Conservation (phyloP, 1,140 invertebrate species). For the Lanistes nyassanus region DNA sequence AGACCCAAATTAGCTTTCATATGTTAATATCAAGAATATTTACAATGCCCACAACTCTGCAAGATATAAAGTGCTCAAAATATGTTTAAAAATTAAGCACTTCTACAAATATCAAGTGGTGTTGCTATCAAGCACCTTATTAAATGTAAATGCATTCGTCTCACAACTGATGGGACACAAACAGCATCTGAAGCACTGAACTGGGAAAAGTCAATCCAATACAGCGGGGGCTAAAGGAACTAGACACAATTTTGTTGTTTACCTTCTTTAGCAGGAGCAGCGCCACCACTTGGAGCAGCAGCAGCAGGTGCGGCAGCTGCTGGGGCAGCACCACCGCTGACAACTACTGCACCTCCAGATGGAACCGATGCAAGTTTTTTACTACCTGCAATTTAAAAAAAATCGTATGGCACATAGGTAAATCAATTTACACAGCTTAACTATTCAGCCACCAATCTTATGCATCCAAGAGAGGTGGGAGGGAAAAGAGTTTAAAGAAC, state of each 20-base stretch:
- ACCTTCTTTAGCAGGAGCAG: conserved; percentile 12
- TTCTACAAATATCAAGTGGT: no score
- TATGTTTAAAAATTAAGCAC: not conserved
- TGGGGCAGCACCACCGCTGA: conserved; percentile 29
- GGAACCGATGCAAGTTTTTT: conserved; percentile 52
- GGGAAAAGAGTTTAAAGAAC: not conserved
- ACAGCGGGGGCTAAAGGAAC: no score
- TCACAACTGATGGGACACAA: no score
- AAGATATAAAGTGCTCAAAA: not conserved
- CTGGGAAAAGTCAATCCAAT: no score
- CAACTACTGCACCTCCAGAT: conserved; percentile 46
- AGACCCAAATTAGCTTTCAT: not conserved
- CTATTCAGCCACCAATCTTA: not conserved
- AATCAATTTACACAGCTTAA: not conserved
- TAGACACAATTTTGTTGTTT: no score
- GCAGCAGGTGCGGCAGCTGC: conserved; percentile 28
- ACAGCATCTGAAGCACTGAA: no score
- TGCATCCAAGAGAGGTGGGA: not conserved
- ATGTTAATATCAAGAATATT: not conserved
- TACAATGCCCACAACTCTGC: not conserved
- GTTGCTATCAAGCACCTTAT: no score
- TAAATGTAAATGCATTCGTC: no score
- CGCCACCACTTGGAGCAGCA: conserved; percentile 27
- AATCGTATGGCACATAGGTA: not conserved
- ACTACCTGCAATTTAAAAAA: conserved; percentile 39